Conservation (phyloP, 2,888 invertebrate species). For the Muscina levida region DNA sequence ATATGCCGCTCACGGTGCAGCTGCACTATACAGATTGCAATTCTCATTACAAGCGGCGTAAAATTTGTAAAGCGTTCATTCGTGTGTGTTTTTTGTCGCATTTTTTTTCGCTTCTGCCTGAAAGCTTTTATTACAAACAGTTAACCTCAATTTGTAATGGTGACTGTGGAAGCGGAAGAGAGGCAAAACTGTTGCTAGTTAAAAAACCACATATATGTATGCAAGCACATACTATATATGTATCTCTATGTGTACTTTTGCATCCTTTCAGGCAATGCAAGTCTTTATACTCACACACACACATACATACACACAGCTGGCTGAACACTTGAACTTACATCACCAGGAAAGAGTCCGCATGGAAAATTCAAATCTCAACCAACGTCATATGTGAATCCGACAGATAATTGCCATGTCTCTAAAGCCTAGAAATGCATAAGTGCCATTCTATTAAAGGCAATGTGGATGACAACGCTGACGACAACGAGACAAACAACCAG, state of each 20-base stretch:
- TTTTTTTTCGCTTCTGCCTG: conserved; percentile 37
- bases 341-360: not conserved
- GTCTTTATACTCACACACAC: no score
- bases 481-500: not conserved
- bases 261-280: conserved; percentile 10
- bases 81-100: conserved; percentile 3
- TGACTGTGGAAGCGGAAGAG: no score
- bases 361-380: not conserved
- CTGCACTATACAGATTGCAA: not conserved
- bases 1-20: no score
- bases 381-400: conserved; percentile 40
- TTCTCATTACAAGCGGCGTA: conserved; percentile 43
- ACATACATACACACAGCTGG: conserved; percentile 19
- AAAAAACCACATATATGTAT: conserved; percentile 10
- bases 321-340: conserved; percentile 57
- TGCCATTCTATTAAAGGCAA: conserved; percentile 14
- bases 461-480: not conserved
- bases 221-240: not conserved
- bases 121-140: conserved; percentile 41
- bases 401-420: conserved; percentile 55
- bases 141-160: conserved; percentile 62
- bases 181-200: conserved; percentile 31
- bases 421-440: conserved; percentile 31
- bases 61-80: conserved; percentile 41
- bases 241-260: conserved; percentile 17